Conservation (phyloP, 2,113 vertebrate genomes). For the Sapayoa aenigma region DNA sequence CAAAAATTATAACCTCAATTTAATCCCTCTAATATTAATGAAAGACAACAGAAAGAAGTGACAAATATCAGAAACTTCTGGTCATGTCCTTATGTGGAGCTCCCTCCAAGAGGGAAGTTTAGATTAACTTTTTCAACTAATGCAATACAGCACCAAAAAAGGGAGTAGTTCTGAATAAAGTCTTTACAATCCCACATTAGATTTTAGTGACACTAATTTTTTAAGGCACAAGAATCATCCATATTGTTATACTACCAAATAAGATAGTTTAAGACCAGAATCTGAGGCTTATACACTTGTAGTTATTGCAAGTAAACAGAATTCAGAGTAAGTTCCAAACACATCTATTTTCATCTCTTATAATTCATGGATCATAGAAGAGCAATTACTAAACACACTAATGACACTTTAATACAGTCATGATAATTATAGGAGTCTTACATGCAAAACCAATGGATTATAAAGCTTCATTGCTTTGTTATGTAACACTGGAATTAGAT, state of each 20-base stretch:
- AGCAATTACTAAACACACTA: slow-evolving; percentile 26
- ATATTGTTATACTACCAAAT: not conserved
- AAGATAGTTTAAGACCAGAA: not conserved
- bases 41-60: not conserved
- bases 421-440: not conserved
- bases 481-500: not conserved
- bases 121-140: not conserved
- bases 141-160: not conserved
- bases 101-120: not conserved
- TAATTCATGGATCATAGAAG: slow-evolving; percentile 22
- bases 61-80: not conserved
- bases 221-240: not conserved
- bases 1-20: not conserved
- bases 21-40: not conserved
- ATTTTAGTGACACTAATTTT: not conserved
- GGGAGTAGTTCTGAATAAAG: not conserved
- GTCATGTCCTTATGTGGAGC: not conserved
- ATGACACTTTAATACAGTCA: not conserved
- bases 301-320: not conserved
- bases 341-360: not conserved
- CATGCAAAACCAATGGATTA: not conserved
- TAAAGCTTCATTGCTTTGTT: not conserved
- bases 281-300: not conserved
- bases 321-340: not conserved
- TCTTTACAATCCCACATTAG: not conserved